These are phyloP conservation scores for Atethmia centrago DNA, from an alignment of 2,888 invertebrate genomes.

Conservation along the genomic window DNA sequence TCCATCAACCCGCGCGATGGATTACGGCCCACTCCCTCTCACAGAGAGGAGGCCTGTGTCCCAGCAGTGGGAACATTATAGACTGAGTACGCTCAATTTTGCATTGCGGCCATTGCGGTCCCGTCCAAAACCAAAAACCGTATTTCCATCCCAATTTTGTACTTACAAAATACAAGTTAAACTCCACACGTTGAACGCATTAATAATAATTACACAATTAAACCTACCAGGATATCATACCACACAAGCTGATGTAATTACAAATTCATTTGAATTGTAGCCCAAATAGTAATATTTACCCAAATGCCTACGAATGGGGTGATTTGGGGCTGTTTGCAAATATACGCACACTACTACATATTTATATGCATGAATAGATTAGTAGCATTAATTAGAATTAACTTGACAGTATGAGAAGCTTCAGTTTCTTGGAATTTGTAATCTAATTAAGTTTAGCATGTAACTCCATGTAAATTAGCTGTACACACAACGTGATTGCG, in stretches of 20 bases:
- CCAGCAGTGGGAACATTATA: too few relatives aligned
- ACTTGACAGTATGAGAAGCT: constrained; percentile 20
- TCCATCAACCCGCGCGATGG: too few relatives aligned
- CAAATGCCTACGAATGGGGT: constrained; percentile 18
- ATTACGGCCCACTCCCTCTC: too few relatives aligned
- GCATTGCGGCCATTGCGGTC: too few relatives aligned
- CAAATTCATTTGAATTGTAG: constrained; percentile 58
- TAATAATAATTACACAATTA: constrained; percentile 57
- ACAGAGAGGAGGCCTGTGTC: too few relatives aligned
- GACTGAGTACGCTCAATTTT: not conserved
- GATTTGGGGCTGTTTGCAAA: constrained; percentile 27
- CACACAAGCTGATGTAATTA: constrained; percentile 49
- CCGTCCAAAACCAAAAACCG: not conserved
- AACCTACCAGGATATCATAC: constrained; percentile 50
- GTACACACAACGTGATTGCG: not conserved
- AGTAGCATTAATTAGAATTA: constrained; percentile 45
- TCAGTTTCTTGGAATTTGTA: constrained; percentile 21
- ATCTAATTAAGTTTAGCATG: constrained; percentile 26
- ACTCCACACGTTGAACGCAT: constrained; percentile 46
- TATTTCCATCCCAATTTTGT: constrained; percentile 23
- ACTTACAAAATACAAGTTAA: constrained; percentile 44
- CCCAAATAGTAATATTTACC: constrained; percentile 43
- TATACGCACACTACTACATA: not conserved
- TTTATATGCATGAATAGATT: constrained; percentile 2
- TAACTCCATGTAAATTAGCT: constrained; percentile 24